Base-by-base conservation (phyloP, 2,113 vertebrate genomes). In the Penelope pileata region DNA sequence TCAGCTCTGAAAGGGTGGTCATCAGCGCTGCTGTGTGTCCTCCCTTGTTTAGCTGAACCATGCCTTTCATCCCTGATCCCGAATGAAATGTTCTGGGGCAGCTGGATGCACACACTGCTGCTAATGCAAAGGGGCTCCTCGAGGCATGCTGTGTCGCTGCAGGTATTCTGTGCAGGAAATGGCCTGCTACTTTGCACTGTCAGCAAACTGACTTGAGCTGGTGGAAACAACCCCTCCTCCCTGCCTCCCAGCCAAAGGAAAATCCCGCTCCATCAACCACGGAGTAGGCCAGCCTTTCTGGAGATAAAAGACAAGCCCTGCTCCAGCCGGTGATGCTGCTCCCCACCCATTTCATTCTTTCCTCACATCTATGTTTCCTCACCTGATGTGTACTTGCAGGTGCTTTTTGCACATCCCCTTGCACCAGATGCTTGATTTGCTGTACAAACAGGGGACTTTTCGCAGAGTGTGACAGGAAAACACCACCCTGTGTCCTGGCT, bases 11-110 rank as follows among this genome's bases (percentile, higher is more conserved):
- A 73, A 70, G 36, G 7, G 64, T 76, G 90, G 60, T 90, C 48
- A 80, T 92, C 63, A 63, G 66, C 78, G 87, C 91, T 94, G 83
- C 88, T 91, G 36, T 73, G 9, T 51, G 58, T 76, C 53, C 85
- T 83, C 42, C 90, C 89, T 88, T 94, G 84, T 93, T 90, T 64
- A 94, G 58, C 82, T 87, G 92, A 95, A 94, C 51, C 13, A 29
- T 26, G 85, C 54, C 62, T 96, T 95, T 93, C 73, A 15, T 77
- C 74, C 70, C 30, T 66, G 53, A 45, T 84, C 86, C 91, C 88
- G 43, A 66, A 43, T 63, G 54, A 7, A 30, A 74, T 24, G 26
- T 79, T 95, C 89, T 95, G 86, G 88, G 96, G 50, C 63, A 92
- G 43, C 54, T 93, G 64, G 36, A 42, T 4, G 4, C 18, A 6